These are phyloP conservation scores for Tachina fera DNA, from an alignment of 2,888 invertebrate genomes.

Conservation along the genomic window DNA sequence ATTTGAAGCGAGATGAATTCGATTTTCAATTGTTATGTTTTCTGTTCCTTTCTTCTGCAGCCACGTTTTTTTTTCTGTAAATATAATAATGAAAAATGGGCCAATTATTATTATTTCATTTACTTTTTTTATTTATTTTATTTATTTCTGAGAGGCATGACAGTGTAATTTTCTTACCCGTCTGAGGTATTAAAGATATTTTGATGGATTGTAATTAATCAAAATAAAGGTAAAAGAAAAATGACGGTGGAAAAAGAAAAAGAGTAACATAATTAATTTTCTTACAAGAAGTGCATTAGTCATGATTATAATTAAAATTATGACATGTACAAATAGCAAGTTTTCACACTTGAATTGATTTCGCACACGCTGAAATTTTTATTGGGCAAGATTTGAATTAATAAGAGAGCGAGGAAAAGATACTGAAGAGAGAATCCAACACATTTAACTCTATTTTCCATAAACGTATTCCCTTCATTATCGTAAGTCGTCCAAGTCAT, in stretches of 20 bases:
- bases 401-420: background rate
- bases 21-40: background rate
- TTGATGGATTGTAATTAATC: slow-evolving; percentile 63
- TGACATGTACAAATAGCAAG: background rate
- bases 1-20: background rate
- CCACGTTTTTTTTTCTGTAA: slow-evolving; percentile 25
- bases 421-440: too few relatives aligned
- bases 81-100: background rate
- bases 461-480: too few relatives aligned
- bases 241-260: background rate
- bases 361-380: too few relatives aligned
- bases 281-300: slow-evolving; percentile 5
- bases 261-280: slow-evolving; percentile 10
- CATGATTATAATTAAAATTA: background rate
- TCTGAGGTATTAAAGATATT: slow-evolving; percentile 20
- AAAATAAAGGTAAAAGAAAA: slow-evolving; percentile 40
- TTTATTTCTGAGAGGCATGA: background rate
- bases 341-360: background rate
- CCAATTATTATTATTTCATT: background rate
- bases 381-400: too few relatives aligned
- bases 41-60: background rate
- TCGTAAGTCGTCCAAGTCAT: too few relatives aligned
- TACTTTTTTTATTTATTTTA: background rate
- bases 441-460: too few relatives aligned
- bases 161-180: background rate